Conservation (phyloP, 2,888 invertebrate genomes). For the Drosophila pegasa region DNA sequence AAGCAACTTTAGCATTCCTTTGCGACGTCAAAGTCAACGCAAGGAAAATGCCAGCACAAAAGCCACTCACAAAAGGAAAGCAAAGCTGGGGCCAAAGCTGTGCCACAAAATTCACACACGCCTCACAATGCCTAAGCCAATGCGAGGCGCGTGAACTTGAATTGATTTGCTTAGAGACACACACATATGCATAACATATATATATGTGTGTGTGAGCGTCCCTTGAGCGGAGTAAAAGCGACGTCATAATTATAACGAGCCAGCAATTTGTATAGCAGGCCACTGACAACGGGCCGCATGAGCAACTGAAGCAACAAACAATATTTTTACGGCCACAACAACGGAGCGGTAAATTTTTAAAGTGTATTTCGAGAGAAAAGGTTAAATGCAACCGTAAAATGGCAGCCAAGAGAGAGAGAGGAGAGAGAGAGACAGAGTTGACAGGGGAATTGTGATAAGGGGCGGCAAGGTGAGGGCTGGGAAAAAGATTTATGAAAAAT, state of each 20-base stretch:
- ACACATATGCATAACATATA: not conserved
- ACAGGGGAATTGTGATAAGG: conserved; percentile 39
- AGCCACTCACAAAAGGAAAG: conserved; percentile 44
- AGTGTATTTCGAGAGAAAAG: conserved; percentile 63
- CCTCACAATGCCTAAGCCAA: conserved; percentile 52
- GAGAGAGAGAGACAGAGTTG: not conserved
- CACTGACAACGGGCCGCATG: conserved; percentile 66
- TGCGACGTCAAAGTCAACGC: conserved; percentile 43
- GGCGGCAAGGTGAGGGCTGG: conserved; percentile 13
- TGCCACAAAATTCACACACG: conserved; percentile 60
- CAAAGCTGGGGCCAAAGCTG: conserved; percentile 19
- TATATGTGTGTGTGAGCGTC: conserved; percentile 4
- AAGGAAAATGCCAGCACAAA: conserved; percentile 34
- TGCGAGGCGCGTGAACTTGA: conserved; percentile 73
- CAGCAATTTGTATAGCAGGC: conserved; percentile 61
- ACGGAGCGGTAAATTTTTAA: conserved; percentile 70
- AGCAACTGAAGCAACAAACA: conserved; percentile 52
- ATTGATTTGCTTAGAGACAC: conserved; percentile 73
- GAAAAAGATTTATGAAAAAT: conserved; percentile 77
- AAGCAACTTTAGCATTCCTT: conserved; percentile 45
- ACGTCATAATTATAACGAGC: conserved; percentile 79
- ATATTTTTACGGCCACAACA: conserved; percentile 67
- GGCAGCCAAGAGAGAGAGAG: conserved; percentile 21
- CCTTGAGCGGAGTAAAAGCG: conserved; percentile 60
- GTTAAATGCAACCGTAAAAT: conserved; percentile 76